Evolutionary conservation across 2,888 invertebrate species (phyloP), one percentile per base, ranked within the genome.

Genomic region (Ptychoptera albimana): DNA sequence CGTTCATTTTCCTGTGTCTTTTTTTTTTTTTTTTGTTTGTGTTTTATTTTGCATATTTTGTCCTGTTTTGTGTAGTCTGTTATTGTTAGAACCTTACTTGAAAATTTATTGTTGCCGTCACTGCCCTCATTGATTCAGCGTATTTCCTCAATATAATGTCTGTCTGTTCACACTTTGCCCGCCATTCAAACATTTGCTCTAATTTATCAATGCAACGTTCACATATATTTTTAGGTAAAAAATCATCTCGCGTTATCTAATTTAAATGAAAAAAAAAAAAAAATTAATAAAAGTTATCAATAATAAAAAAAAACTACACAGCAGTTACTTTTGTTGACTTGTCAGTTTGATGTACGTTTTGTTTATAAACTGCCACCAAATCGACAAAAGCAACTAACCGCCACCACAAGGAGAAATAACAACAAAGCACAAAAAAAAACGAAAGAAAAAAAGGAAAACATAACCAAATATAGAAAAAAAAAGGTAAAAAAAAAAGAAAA

Each of bases 231-330:
- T 79, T 78, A 44, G 79, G 78, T 52, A 80, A 63, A 56, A 72
- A 75, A 64, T 80, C 79, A 60, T 80, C 79, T 62, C 79, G 79
- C 55, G 76, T 74, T 60, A 79, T 74, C 78, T 79, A 69, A 3
- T 56, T 58, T 45, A 4, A 36, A 44, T 45, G 30, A 42, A 10
- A 44, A 36, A 38, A 13, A 34, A 41, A 38, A 40, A 36, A 42
- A 44, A 29, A 41, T 5, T 23, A 23, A 23, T 23, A 5, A 23
- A 5, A 7, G 3, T 23, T 3, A 23, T n/a, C n/a, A n/a, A n/a
- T n/a, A 23, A 23, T 23, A 23, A 23, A 23, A 23, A 23, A 7
- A 23, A 23, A 23, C 3, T 23, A 23, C 9, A 32, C 32, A 32
- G 2, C 9, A 32, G 32, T 32, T 3, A 32, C n/a, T 32, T 32